These are phyloP conservation scores for Lamprotornis superbus DNA, from an alignment of 2,113 vertebrate genomes.

Conservation along the genomic window DNA sequence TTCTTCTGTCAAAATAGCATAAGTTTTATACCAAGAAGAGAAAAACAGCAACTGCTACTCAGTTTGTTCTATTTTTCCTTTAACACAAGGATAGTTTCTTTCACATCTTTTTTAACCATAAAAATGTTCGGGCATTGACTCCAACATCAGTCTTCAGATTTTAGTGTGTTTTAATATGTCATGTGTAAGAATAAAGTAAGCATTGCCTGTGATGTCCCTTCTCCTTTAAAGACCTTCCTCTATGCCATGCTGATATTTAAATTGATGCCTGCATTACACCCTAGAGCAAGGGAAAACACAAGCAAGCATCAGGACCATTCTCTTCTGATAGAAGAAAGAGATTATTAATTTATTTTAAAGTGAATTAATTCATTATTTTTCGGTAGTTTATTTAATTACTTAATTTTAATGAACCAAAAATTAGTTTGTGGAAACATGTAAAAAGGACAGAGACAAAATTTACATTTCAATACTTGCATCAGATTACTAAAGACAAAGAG, in stretches of 20 bases:
- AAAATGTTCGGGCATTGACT: neutral
- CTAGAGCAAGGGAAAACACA: neutral
- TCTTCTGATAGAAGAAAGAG: neutral
- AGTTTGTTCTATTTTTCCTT: neutral
- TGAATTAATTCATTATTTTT: neutral
- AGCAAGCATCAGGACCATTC: neutral
- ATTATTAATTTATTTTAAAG: neutral
- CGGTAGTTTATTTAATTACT: neutral
- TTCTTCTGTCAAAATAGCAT: slow-evolving; percentile 1
- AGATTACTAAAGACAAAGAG: neutral
- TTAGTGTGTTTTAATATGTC: neutral
- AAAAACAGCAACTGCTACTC: slow-evolving; percentile 32
- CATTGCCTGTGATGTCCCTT: neutral
- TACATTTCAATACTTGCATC: neutral
- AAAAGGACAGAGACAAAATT: neutral
- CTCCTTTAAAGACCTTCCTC: neutral
- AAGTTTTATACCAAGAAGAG: neutral
- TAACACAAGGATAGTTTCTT: neutral
- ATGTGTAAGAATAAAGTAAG: neutral
- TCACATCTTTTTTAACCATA: neutral
- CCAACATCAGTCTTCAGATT: neutral
- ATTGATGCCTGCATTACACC: neutral
- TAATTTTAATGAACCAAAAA: neutral
- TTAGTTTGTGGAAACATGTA: neutral
- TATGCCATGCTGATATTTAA: neutral